Evolutionary conservation across 2,113 vertebrate genomes (phyloP), one percentile per base, ranked within the genome.

Genomic region (Nothobranchius kuhntae): DNA sequence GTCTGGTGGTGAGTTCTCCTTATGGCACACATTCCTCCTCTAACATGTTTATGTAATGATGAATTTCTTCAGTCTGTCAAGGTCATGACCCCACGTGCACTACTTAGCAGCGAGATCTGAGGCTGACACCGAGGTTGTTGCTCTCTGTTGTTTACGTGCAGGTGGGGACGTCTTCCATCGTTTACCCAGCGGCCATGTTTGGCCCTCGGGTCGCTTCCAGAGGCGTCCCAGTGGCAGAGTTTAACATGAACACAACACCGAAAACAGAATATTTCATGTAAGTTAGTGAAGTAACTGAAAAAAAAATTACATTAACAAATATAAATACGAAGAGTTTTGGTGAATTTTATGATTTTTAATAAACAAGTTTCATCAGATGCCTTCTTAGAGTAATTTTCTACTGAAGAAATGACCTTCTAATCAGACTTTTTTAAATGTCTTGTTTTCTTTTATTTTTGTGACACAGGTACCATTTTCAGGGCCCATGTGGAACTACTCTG

Each of bases 151-250:
- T 71, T 57, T 38, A 15, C 56, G 17, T 50, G 6, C 44, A 99
- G 98, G 96, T 99, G 14, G 98, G 98, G 21, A 97, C 97, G 0
- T 98, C 98, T 38, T 98, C 98, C 0, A 91, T 98, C 42, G 98
- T 99, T 65, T 98, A 97, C 82, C 98, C 97, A 0, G 96, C 97
- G 0, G 98, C 96, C 38, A 95, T 97, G 95, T 99, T 99, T 69
- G 96, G 95, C 9, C 96, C 98, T 0, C 95, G 95, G 80, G 95
- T 98, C 30, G 95, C 97, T 0, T 93, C 95, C 70, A 92, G 96
- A 53, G 96, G 96, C 0, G 84, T 99, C 46, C 96, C 97, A 0
- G 98, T 98, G 48, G 97, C 96, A 0, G 98, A 99, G 64, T 99
- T 99, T 67, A 99, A 99, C 87, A 94, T 65, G 59, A 85, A 89